Evolutionary conservation across 1,140 invertebrate genomes (phyloP).

Genomic region (Heliconius congener): DNA sequence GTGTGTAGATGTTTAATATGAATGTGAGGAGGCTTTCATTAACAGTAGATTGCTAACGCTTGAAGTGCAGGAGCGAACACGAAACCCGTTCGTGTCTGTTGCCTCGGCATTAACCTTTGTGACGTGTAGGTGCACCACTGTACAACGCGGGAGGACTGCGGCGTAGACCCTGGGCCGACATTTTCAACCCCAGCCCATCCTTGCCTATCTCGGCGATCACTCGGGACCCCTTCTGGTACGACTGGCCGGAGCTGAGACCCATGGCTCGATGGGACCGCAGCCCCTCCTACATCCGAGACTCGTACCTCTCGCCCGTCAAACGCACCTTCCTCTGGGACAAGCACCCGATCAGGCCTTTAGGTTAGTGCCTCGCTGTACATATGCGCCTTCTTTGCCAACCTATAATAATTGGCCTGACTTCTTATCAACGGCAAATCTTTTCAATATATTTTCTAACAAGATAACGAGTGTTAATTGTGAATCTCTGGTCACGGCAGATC

Average conservation of each 20-base stretch:
- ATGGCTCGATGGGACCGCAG: conserved; percentile 84
- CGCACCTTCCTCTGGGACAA: conserved; percentile 93
- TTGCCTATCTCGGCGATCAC: conserved; percentile 89
- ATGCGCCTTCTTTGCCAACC: conserved; percentile 52
- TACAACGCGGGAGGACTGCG: conserved; percentile 84
- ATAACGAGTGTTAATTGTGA: conserved; percentile 45
- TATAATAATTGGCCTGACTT: conserved; percentile 56
- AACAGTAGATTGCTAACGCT: conserved; percentile 45
- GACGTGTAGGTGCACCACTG: conserved; percentile 85
- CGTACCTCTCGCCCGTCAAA: conserved; percentile 93
- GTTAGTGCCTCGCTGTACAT: conserved; percentile 75
- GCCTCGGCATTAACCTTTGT: conserved; percentile 62
- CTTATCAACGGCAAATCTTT: conserved; percentile 42
- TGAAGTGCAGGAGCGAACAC: conserved; percentile 57
- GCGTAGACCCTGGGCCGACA: conserved; percentile 86
- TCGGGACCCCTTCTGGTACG: conserved; percentile 93
- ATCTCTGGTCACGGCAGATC: conserved; percentile 70
- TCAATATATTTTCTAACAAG: conserved; percentile 30
- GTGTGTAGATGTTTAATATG: neutral
- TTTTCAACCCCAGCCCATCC: conserved; percentile 88
- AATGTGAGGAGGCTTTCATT: conserved; percentile 30
- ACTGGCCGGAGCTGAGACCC: conserved; percentile 89
- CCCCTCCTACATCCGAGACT: conserved; percentile 91
- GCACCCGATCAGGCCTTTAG: conserved; percentile 93
- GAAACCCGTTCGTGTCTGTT: conserved; percentile 50